Evolutionary conservation across 23 tunicate species (phyloP).

Genomic region (Styela clava): DNA sequence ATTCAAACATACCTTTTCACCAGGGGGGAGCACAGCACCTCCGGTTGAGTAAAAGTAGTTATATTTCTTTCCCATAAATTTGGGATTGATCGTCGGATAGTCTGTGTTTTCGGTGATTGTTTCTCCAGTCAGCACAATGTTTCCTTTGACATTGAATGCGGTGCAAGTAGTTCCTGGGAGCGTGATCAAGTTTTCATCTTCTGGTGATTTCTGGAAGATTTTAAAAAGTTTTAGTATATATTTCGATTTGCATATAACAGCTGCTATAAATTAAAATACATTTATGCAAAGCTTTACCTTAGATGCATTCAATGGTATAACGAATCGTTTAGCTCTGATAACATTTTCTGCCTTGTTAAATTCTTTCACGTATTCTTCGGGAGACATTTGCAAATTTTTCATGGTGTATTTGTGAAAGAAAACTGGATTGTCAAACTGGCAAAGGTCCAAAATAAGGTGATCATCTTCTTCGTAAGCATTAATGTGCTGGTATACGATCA

Average conservation of each 20-base stretch:
- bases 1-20: constrained; percentile 62
- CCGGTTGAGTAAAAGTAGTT: constrained; percentile 79
- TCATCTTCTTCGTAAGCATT: constrained; percentile 85
- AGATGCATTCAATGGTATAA: constrained; percentile 51
- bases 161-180: constrained; percentile 57
- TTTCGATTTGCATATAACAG: background rate
- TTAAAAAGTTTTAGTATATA: constrained; percentile 4
- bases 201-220: constrained; percentile 12
- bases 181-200: constrained; percentile 48
- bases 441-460: constrained; percentile 64
- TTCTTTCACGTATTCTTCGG: constrained; percentile 39
- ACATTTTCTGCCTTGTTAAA: constrained; percentile 35
- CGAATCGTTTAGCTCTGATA: constrained; percentile 43
- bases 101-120: constrained; percentile 50
- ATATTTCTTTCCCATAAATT: constrained; percentile 55
- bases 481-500: constrained; percentile 69
- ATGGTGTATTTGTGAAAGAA: constrained; percentile 66
- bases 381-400: constrained; percentile 44
- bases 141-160: constrained; percentile 51
- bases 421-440: constrained; percentile 47
- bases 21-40: constrained; percentile 73
- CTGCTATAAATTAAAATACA: too few species aligned
- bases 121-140: constrained; percentile 41
- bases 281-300: too few species aligned
- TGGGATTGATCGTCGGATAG: constrained; percentile 60